A percentile compares a stretch with the other conserved stretches of the same genome.
Conservation (phyloP, 2,113 vertebrate species). For the Mormyrus lacerda region DNA sequence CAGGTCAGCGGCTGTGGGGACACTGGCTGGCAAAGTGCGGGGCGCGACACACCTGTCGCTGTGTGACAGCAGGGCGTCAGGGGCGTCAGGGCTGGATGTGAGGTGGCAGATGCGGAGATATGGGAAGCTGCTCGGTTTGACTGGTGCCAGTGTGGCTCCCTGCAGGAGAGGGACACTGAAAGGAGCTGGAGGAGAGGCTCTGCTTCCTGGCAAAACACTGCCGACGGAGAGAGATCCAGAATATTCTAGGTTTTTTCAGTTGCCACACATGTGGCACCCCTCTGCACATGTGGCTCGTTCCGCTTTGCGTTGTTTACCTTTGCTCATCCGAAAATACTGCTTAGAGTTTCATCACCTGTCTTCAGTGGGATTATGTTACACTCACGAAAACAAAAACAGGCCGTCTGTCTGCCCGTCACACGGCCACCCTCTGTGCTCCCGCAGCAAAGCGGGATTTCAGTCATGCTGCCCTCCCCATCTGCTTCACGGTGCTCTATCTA, state of each 20-base stretch:
- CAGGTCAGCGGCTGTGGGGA: neutral
- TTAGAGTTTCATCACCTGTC: neutral
- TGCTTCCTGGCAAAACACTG: neutral
- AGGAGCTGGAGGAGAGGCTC: neutral
- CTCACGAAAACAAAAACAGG: neutral
- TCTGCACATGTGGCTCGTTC: neutral
- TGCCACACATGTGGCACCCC: neutral
- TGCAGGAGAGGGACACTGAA: neutral
- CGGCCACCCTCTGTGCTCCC: neutral
- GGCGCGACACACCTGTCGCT: conserved; percentile 2
- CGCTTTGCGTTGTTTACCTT: neutral
- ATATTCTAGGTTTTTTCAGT: neutral
- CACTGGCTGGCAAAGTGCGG: neutral
- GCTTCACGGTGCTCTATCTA: neutral
- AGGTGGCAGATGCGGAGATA: neutral
- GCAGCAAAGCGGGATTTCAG: neutral
- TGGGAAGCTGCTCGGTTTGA: neutral
- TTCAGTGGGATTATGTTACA: neutral
- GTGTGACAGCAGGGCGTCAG: neutral
- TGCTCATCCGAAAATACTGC: neutral
- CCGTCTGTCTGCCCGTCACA: neutral
- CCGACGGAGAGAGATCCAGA: neutral
- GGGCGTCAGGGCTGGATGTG: neutral
- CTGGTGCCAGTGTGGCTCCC: neutral
- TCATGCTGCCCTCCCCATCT: neutral